Evolutionary conservation across 2,797 vertebrate species (phyloP), one percentile per base, ranked within the genome.

Genomic region (Semotilus atromaculatus): DNA sequence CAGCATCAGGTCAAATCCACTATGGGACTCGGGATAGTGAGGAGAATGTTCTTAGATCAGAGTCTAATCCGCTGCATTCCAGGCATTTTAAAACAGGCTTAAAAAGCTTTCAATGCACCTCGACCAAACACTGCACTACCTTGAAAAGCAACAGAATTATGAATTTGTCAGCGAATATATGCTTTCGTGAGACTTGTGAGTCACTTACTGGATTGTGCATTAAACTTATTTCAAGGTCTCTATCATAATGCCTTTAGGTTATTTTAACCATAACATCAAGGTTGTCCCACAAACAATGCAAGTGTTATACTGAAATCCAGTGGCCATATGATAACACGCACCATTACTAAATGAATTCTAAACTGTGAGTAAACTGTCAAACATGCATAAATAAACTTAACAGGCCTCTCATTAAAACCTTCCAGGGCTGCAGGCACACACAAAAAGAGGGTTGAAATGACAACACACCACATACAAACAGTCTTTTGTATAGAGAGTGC

Each of bases 351-450:
- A 55, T 58, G 38, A 87, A 68, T 71, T 67, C 45, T 74, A 85
- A 81, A 73, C 81, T 86, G 18, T 76, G 9, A 53, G 5, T 58
- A 80, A 55, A 62, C 58, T 70, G 53, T 73, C 58, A 81, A 58
- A 82, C 67, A 74, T 7, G 26, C 36, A 77, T 66, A 83, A 51
- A 84, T 70, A 74, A 72, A 86, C 72, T 81, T 80, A 66, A 80
- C 86, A 87, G 74, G 85, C 51, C 31, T 78, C 80, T 88, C 87
- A 88, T 90, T 86, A 89, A 89, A 90, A 85, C 67, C 89, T 88
- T 88, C 85, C 86, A 90, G 88, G 53, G 80, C 80, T 82, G 82
- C 78, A 9, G 85, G 51, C 88, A 87, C 48, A 73, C 72, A 89
- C 88, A 88, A 88, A 85, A 64, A 70, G 74, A 70, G 81, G 78